These are phyloP conservation scores for Sminthurides bifidus DNA, from an alignment of 1,140 invertebrate genomes.

Conservation along the genomic window DNA sequence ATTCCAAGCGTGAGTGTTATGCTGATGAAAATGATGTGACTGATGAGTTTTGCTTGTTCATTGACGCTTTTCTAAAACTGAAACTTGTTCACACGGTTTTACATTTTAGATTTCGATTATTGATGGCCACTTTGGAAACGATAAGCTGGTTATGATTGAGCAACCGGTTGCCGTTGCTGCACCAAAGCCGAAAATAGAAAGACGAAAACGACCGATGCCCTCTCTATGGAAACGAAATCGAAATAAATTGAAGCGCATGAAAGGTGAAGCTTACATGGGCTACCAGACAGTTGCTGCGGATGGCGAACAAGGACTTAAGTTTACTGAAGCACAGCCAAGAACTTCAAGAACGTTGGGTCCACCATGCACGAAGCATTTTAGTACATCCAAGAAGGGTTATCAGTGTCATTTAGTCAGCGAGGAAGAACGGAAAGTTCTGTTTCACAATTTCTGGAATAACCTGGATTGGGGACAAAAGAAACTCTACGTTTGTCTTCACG, in stretches of 20 bases:
- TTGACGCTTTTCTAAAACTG: too few species aligned
- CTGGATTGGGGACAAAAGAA: slow-evolving; percentile 5
- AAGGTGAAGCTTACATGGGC: background rate
- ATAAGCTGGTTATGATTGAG: too few species aligned
- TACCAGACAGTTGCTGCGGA: background rate
- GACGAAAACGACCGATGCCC: too few species aligned
- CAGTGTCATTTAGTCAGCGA: background rate
- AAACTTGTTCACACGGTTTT: too few species aligned
- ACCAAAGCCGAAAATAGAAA: too few species aligned
- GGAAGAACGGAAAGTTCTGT: background rate
- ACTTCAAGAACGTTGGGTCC: background rate
- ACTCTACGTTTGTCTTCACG: background rate
- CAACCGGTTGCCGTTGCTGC: too few species aligned
- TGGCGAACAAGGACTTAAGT: background rate
- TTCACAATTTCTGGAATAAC: slow-evolving; percentile 3
- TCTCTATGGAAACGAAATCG: background rate
- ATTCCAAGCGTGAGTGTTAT: too few species aligned
- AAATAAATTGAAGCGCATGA: background rate
- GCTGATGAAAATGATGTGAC: too few species aligned
- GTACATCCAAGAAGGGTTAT: background rate
- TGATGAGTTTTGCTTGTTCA: too few species aligned
- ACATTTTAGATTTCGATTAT: too few species aligned
- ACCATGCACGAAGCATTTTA: background rate
- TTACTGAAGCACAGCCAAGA: background rate
- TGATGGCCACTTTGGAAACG: too few species aligned